Percentiles rank a stretch among this genome's conserved stretches.
Conservation (phyloP, 2,888 invertebrate genomes). For the Ischnus inquisitorius region DNA sequence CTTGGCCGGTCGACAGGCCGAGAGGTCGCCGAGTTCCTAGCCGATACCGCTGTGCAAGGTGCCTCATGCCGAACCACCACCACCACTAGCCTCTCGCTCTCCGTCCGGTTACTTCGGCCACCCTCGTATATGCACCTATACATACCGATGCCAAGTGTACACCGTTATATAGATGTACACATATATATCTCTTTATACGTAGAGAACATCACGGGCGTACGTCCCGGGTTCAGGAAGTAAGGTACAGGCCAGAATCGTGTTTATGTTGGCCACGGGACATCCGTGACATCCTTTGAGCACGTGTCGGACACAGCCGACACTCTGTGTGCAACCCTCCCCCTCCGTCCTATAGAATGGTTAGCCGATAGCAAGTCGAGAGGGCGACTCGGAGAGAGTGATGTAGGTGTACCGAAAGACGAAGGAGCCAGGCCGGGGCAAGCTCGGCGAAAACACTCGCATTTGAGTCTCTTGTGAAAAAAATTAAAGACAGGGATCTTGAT, state of each 20-base stretch:
- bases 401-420: neutral
- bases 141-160: conserved; percentile 41
- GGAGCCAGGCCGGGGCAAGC: neutral
- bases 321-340: conserved; percentile 46
- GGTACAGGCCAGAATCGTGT: conserved; percentile 69
- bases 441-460: neutral
- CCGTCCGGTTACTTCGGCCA: conserved; percentile 43
- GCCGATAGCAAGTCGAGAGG: conserved; percentile 47
- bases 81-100: neutral
- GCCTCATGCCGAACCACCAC: conserved; percentile 40
- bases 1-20: conserved; percentile 23
- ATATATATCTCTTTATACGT: conserved; percentile 71
- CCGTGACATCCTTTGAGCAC: conserved; percentile 74
- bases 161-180: conserved; percentile 54
- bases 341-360: conserved; percentile 20
- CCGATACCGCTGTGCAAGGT: conserved; percentile 44
- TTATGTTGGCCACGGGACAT: conserved; percentile 73
- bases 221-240: conserved; percentile 71
- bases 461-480: too few relatives aligned
- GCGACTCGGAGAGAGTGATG: conserved; percentile 2
- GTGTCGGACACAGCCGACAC: conserved; percentile 69
- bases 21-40: conserved; percentile 39
- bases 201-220: conserved; percentile 37
- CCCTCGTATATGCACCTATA: conserved; percentile 25
- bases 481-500: too few relatives aligned